phyloP scores from a whole-genome alignment of 2,113 vertebrate species.

The Elanus axillaris region DNA sequence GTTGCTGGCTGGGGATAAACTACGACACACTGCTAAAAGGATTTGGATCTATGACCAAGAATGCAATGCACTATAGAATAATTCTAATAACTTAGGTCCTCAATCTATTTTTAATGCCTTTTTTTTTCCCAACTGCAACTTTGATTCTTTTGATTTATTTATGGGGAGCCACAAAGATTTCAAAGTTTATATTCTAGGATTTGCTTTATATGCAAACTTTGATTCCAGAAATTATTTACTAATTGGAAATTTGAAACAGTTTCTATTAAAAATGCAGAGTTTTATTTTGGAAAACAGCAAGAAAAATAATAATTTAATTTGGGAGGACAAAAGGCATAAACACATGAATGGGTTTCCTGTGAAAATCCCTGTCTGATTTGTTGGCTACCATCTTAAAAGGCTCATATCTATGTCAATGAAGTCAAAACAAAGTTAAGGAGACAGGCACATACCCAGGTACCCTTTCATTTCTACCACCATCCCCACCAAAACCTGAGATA shows the following conservation, averaged over 20 bases:
- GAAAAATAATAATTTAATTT: neutral
- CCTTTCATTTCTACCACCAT: neutral
- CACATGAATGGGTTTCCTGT: neutral
- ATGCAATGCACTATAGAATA: neutral
- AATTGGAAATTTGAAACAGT: neutral
- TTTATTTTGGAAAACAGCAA: neutral
- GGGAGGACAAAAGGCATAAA: neutral
- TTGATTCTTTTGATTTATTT: neutral
- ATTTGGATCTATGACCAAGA: neutral
- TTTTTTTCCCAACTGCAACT: neutral
- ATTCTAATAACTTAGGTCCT: neutral
- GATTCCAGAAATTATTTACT: neutral
- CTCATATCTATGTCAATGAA: neutral
- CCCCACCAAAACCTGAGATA: neutral
- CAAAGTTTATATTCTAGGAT: neutral
- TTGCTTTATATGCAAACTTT: neutral
- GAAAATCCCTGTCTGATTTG: neutral
- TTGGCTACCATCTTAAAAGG: neutral
- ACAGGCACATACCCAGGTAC: neutral
- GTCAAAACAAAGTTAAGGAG: neutral
- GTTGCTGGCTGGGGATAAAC: no score
- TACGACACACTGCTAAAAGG: no score
- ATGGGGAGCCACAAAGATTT: neutral
- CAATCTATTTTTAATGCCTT: neutral
- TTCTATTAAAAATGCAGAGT: neutral